Evolutionary conservation across 2,797 vertebrate genomes (phyloP), one percentile per base, ranked within the genome.

Genomic region (Sebastes variabilis): DNA sequence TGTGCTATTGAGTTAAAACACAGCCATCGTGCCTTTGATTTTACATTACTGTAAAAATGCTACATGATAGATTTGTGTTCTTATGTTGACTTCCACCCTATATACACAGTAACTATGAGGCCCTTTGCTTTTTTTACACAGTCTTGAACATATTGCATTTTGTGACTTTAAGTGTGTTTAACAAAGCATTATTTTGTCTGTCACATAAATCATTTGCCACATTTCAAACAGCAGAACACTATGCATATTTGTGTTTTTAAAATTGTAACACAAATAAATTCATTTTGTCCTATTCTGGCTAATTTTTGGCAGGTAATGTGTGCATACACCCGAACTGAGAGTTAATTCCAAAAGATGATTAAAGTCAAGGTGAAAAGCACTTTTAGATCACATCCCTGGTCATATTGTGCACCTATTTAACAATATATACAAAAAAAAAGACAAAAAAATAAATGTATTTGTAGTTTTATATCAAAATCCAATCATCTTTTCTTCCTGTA

Each of bases 201-300:
- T 89, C 89, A 92, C 87, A 72, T 81, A 18, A 79, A 71, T 82
- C 24, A 79, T 88, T 90, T 89, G 78, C 75, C 82, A 88, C 84
- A 52, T 86, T 89, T 89, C 73, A 75, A 86, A 89, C 65, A 82
- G 80, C 86, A 85, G 65, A 88, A 88, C 89, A 89, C 89, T 90
- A 92, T 93, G 87, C 92, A 92, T 93, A 93, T 88, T 88, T 93
- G 91, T 92, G 90, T 93, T 95, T 93, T 92, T 88, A 82, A 88
- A 83, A 67, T 52, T 93, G 83, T 92, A 93, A 91, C 92, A 93
- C 92, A 92, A 95, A 96, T 95, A 94, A 95, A 95, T 90, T 66
- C 1, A 69, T 90, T 83, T 91, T 90, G 86, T 85, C 77, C 83
- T 70, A 74, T 79, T 72, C 72, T 72, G 69, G 54, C 38, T 27